Base-by-base conservation (phyloP, 64 coral and sea anemone species). In the Catalaphyllia jardinei region DNA sequence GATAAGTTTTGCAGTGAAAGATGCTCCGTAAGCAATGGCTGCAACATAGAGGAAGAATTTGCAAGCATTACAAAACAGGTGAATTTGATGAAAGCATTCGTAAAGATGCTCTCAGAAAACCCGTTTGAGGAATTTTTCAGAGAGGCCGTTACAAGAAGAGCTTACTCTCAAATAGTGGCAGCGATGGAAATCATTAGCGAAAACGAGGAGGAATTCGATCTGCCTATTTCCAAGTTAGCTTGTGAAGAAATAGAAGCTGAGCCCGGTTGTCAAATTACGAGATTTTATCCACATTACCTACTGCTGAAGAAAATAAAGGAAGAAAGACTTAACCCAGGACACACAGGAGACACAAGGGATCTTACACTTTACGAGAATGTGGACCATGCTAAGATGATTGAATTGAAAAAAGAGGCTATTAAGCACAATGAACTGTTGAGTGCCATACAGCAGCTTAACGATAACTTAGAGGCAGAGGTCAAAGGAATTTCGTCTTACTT, bases 401-500 rank as follows among this genome's bases (percentile, higher is more conserved):
- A 91, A 67, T 51, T 85, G 57, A 76, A 91, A 29, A 64, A 67
- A 17, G 57, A 77, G 17, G 52, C 80, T 30, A 50, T 85, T 52
- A 84, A 77, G 17, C 89, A 91, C 31, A 76, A 8, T n/a, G 54
- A 91, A 46, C 71, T 91, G 52, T 50, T 91, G 15, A 64, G 80
- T 39, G 72, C 80, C 19, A 91, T 91, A 50, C 9, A 67, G 7
- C 8, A 50, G 4, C 80, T 91, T 1, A 60, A 91, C 39, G 31
- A 67, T 1, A 91, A 91, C 80, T 64, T 91, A 24, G 33, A 76
- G 50, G 80, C 89, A 63, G 8, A 62, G 30, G 89, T 91, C 10
- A 62, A 3, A 62, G 89, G 89, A 52, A 91, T 91, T 65, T 86
- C 89, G 30, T 29, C 49, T 10, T 91, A 91, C 29, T 91, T 91